Percentiles rank a stretch among this genome's conserved stretches.
phyloP scores from a whole-genome alignment of 2,113 vertebrate genomes.

The Pseudopipra pipra region DNA sequence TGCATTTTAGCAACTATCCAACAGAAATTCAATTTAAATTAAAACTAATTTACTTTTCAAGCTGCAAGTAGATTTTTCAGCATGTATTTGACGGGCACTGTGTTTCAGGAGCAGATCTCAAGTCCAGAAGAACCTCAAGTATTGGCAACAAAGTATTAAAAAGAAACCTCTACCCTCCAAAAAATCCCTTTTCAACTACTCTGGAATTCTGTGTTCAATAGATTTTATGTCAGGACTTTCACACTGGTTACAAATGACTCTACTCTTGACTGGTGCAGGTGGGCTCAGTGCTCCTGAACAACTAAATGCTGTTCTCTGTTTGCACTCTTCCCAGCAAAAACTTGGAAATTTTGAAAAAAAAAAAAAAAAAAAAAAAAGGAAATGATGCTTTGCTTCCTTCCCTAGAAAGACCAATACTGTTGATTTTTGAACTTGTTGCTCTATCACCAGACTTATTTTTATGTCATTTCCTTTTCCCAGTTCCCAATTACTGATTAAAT shows the following conservation, averaged over 20 bases:
- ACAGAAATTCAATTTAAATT: not conserved
- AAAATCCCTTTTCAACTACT: not conserved
- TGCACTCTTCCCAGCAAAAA: not conserved
- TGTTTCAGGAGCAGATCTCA: not conserved
- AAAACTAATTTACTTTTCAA: not conserved
- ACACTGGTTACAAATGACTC: rapidly evolving
- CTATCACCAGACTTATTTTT: not conserved
- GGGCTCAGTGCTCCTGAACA: not conserved
- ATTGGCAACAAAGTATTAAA: not conserved
- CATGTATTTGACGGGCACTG: not conserved
- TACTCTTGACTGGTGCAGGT: not conserved
- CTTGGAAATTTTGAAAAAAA: not conserved
- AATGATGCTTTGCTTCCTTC: not conserved
- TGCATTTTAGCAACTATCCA: not conserved
- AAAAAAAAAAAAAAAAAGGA: too few species aligned
- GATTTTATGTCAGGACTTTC: not conserved
- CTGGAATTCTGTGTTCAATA: not conserved
- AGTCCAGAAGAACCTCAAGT: not conserved
- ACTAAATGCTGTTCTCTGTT: too few species aligned
- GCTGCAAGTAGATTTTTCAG: not conserved
- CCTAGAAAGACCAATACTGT: not conserved
- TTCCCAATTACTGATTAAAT: not conserved
- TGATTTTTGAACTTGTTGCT: not conserved
- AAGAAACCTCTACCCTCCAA: not conserved
- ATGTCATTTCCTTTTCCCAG: not conserved